phyloP scores from a whole-genome alignment of 2,888 invertebrate genomes.

The Macrophya alboannulata region DNA sequence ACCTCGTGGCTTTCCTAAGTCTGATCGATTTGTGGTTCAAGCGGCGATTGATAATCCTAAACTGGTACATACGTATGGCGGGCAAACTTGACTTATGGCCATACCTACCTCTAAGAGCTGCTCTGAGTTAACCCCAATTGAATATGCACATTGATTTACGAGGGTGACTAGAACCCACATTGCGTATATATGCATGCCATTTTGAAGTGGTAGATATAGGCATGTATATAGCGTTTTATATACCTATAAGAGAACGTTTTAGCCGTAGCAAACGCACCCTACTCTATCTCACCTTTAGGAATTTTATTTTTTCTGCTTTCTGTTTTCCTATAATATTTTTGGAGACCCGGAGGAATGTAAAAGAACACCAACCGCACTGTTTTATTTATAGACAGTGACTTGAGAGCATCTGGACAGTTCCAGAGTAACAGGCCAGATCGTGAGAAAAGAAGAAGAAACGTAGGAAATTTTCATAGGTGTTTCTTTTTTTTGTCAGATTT shows the following conservation, averaged over 20 bases:
- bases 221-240: not conserved
- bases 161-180: slow-evolving; percentile 19
- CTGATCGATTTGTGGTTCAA: slow-evolving; percentile 15
- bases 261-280: not conserved
- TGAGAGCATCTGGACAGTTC: not conserved
- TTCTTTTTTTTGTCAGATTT: not conserved
- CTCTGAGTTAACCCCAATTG: slow-evolving; percentile 30
- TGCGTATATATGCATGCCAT: slow-evolving; percentile 5
- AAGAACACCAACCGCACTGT: not conserved
- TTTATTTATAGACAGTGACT: not conserved
- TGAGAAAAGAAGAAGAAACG: too few species aligned
- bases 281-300: not conserved
- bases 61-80: slow-evolving; percentile 20
- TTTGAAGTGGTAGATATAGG: not conserved
- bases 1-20: not conserved
- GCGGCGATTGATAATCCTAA: slow-evolving; percentile 7
- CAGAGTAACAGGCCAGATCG: not conserved
- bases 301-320: not conserved
- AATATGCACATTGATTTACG: slow-evolving; percentile 43
- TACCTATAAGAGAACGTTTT: not conserved
- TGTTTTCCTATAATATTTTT: not conserved
- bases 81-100: slow-evolving; percentile 27
- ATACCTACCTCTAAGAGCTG: slow-evolving; percentile 7
- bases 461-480: not conserved
- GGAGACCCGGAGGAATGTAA: not conserved